These are phyloP conservation scores for Romanogobio albipinnatus DNA, from an alignment of 2,113 vertebrate genomes.

Conservation along the genomic window DNA sequence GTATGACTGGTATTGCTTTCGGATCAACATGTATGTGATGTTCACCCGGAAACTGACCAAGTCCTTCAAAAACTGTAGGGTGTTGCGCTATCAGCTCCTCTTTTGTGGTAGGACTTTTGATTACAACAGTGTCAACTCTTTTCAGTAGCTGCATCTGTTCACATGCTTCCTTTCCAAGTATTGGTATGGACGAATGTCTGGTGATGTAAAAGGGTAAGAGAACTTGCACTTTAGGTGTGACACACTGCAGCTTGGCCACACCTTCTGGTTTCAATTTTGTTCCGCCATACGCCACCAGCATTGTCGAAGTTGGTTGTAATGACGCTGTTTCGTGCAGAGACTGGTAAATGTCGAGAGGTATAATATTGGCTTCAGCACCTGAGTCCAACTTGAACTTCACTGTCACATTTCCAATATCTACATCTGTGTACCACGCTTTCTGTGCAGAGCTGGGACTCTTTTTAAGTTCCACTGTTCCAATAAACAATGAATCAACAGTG, in stretches of 20 bases:
- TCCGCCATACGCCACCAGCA: background rate
- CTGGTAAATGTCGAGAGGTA: background rate
- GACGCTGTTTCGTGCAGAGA: background rate
- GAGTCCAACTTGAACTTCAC: background rate
- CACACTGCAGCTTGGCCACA: conserved; percentile 2
- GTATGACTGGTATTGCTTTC: too few relatives aligned
- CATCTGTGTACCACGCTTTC: background rate
- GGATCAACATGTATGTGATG: too few relatives aligned
- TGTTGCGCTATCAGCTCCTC: too few relatives aligned
- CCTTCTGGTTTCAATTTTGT: background rate
- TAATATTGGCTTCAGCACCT: background rate
- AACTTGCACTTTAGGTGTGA: too few relatives aligned
- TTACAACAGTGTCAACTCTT: too few relatives aligned
- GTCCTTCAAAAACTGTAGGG: too few relatives aligned
- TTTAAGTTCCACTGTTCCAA: background rate
- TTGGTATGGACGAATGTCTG: too few relatives aligned
- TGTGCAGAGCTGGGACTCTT: background rate
- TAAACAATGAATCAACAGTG: background rate
- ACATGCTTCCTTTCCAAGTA: too few relatives aligned
- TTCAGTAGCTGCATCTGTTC: too few relatives aligned
- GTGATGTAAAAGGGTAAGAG: too few relatives aligned
- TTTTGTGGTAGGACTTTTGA: too few relatives aligned
- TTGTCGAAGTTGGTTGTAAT: background rate
- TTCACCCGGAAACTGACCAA: too few relatives aligned
- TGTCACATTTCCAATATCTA: background rate